Base-by-base conservation (phyloP, 2,888 invertebrate species). In the Drosophila nigricruria region DNA sequence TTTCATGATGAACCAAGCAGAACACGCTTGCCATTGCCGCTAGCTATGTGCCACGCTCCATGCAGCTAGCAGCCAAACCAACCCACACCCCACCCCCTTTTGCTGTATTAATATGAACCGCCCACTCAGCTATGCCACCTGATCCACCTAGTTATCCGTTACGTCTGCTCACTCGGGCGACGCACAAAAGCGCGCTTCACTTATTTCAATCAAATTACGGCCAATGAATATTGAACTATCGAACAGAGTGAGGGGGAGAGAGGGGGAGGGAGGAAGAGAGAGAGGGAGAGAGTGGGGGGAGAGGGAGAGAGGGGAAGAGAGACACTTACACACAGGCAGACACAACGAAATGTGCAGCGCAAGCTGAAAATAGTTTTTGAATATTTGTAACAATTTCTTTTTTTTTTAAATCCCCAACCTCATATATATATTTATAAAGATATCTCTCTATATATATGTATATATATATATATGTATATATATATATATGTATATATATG, bases 181-280 rank as follows among this genome's bases (percentile, higher is more conserved):
- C 83, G 83, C 83, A 83, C 86, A 85, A 83, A 88, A 70, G 77
- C 70, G 77, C 77, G 77, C 77, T 77, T 81, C 85, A 82, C 80
- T 85, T 89, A 84, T 75, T 85, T 84, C 89, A 89, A 89, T 85
- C 88, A 89, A 85, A 85, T 85, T 85, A 89, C 88, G 88, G 82
- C 89, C 85, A 87, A 84, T 89, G 88, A 87, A 85, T 89, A 85
- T 89, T 87, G 89, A 89, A 87, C 84, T 81, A 86, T 85, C 73
- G n/a, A n/a, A n/a, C n/a, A n/a, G n/a, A n/a, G n/a, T n/a, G n/a
- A n/a, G n/a, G 5, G 25, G 5, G 25, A 25, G 25, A 25, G 3
- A 25, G 25, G 5, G 25, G 5, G 2, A 25, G 25, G 5, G 25
- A 25, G 25, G 5, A 5, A 25, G 25, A 25, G 25, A 25, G 3